A percentile compares a stretch with the other conserved stretches of the same genome.
Conservation (phyloP, 2,113 vertebrate genomes). For the Oncorhynchus masou region DNA sequence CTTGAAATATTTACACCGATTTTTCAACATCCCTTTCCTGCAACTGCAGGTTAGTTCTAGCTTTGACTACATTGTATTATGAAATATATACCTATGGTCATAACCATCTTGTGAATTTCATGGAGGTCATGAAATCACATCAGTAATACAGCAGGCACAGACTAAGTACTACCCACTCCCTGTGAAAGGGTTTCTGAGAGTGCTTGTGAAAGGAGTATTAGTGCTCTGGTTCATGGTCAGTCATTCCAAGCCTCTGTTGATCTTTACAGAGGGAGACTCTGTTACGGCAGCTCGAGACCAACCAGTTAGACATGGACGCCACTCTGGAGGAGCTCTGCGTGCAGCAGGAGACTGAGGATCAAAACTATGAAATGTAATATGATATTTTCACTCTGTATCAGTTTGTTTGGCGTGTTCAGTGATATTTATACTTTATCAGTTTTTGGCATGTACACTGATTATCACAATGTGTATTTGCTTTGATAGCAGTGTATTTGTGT, state of each 20-base stretch:
- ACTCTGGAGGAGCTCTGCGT: slow-evolving; percentile 93
- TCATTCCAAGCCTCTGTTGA: neutral
- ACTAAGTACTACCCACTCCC: slow-evolving; percentile 59
- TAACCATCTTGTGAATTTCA: too few relatives aligned
- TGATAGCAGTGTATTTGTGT: neutral
- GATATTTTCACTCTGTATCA: neutral
- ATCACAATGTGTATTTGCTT: neutral
- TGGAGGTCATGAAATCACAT: neutral
- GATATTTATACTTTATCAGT: neutral
- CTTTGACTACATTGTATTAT: neutral
- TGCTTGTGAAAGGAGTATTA: neutral
- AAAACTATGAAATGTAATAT: slow-evolving; percentile 93
- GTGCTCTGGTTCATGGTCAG: slow-evolving; percentile 3
- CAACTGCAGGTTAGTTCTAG: slow-evolving; percentile 86
- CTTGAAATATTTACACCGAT: slow-evolving; percentile 93
- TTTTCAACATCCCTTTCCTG: slow-evolving; percentile 98
- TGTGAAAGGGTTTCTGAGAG: neutral
- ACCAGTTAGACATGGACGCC: slow-evolving; percentile 96
- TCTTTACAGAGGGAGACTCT: slow-evolving; percentile 87
- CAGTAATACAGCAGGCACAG: slow-evolving; percentile 73
- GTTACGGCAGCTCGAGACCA: slow-evolving; percentile 95
- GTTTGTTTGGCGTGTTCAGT: neutral
- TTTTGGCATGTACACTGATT: neutral
- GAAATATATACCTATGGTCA: slow-evolving; percentile 81
- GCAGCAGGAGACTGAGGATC: slow-evolving; percentile 97